These are phyloP conservation scores for Tarsius wallacei DNA, from an alignment of 2,797 vertebrate genomes.

Conservation along the genomic window DNA sequence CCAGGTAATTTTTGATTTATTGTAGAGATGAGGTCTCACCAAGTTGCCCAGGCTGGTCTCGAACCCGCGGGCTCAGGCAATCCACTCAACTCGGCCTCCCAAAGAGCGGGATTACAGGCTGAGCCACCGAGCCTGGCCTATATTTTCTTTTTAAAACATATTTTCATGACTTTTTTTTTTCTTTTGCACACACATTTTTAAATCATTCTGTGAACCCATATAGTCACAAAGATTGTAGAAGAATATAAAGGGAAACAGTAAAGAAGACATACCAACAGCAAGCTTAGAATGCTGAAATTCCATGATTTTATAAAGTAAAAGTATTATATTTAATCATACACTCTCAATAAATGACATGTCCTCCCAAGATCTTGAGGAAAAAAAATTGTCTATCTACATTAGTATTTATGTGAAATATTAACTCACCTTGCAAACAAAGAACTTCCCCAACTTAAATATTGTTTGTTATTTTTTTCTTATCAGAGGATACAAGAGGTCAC, in stretches of 20 bases:
- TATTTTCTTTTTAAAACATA: constrained; percentile 2
- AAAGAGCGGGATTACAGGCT: too few species aligned
- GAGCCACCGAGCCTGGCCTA: too few species aligned
- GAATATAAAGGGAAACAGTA: background rate
- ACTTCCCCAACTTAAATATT: background rate
- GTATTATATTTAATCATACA: background rate
- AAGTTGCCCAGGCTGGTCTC: too few species aligned
- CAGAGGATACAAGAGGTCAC: background rate
- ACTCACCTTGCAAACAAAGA: background rate
- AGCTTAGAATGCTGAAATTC: background rate
- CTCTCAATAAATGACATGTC: background rate
- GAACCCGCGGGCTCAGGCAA: too few species aligned
- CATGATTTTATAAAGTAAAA: background rate
- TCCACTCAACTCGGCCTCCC: too few species aligned
- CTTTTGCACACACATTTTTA: background rate
- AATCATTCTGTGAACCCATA: too few species aligned
- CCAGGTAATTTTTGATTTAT: too few species aligned
- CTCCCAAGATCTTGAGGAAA: background rate
- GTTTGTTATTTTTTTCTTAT: background rate
- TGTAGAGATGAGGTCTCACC: too few species aligned
- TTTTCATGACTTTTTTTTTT: constrained; percentile 13
- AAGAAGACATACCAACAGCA: background rate
- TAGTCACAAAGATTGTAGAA: background rate
- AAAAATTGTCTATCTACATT: background rate
- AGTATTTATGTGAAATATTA: constrained; percentile 46